Evolutionary conservation across 2,113 vertebrate genomes (phyloP).

Genomic region (Pyxicephalus adspersus): DNA sequence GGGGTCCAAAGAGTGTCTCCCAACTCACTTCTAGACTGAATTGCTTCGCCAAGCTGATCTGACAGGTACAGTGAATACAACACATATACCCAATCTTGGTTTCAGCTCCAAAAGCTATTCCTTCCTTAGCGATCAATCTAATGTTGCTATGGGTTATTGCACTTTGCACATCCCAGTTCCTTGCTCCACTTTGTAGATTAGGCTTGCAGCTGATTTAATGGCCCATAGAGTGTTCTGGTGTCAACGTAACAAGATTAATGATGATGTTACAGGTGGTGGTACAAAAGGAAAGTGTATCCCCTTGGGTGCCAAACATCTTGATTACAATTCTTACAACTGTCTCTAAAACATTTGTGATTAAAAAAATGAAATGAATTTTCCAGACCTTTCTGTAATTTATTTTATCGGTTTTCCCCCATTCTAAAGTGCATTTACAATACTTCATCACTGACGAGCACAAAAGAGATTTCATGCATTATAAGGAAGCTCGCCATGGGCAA

Average conservation of each 20-base stretch:
- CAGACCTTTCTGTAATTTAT: neutral
- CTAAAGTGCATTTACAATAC: neutral
- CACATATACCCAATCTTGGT: too few species aligned
- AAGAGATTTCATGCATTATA: slow-evolving; percentile 3
- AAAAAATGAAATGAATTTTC: slow-evolving; percentile 11
- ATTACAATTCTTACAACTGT: slow-evolving; percentile 13
- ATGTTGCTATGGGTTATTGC: too few species aligned
- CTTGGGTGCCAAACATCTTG: neutral
- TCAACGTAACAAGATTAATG: neutral
- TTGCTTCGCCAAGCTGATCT: too few species aligned
- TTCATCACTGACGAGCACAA: slow-evolving; percentile 13
- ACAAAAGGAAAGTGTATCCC: neutral
- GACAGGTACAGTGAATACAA: too few species aligned
- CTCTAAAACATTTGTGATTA: slow-evolving; percentile 15
- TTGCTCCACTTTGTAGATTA: too few species aligned
- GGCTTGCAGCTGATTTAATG: neutral
- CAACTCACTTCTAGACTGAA: too few species aligned
- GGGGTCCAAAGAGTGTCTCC: too few species aligned
- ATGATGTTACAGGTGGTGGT: neutral
- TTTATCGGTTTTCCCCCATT: neutral
- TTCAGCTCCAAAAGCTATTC: too few species aligned
- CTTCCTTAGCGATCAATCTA: too few species aligned
- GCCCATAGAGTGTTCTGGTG: neutral
- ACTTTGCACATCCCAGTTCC: too few species aligned
- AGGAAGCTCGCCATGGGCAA: neutral